Conservation (phyloP, 2,113 vertebrate species). For the Phylloscopus whistleri region DNA sequence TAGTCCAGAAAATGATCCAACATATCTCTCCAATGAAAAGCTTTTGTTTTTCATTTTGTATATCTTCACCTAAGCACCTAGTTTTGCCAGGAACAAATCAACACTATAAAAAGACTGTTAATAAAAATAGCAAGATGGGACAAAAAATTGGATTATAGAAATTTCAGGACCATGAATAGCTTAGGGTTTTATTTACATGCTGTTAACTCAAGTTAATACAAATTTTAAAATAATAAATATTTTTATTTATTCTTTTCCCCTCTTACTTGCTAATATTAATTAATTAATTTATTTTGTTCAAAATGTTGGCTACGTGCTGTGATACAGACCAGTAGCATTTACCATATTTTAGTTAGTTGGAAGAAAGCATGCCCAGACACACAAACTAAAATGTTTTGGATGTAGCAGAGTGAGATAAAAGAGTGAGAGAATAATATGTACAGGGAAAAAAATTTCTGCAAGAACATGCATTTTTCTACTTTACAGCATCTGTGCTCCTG, state of each 20-base stretch:
- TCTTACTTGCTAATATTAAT: background rate
- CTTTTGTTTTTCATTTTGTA: background rate
- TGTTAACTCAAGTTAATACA: background rate
- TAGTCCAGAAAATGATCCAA: background rate
- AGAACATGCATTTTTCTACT: background rate
- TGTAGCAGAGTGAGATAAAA: background rate
- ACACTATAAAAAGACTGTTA: background rate
- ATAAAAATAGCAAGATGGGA: background rate
- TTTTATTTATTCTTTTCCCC: background rate
- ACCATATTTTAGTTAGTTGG: background rate
- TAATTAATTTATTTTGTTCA: background rate
- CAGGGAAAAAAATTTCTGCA: background rate
- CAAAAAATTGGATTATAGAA: background rate
- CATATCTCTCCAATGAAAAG: background rate
- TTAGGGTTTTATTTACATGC: background rate
- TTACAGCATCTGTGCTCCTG: background rate
- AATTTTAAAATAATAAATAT: background rate
- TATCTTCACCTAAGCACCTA: background rate
- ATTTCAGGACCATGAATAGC: background rate
- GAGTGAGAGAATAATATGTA: background rate
- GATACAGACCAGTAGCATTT: background rate
- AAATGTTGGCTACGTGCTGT: background rate
- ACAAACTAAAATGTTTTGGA: background rate
- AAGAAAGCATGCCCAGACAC: background rate
- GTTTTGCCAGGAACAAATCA: background rate